Percentiles rank a stretch among this genome's conserved stretches.
phyloP scores from a whole-genome alignment of 1,140 invertebrate species.

The Phocides pigmalion region DNA sequence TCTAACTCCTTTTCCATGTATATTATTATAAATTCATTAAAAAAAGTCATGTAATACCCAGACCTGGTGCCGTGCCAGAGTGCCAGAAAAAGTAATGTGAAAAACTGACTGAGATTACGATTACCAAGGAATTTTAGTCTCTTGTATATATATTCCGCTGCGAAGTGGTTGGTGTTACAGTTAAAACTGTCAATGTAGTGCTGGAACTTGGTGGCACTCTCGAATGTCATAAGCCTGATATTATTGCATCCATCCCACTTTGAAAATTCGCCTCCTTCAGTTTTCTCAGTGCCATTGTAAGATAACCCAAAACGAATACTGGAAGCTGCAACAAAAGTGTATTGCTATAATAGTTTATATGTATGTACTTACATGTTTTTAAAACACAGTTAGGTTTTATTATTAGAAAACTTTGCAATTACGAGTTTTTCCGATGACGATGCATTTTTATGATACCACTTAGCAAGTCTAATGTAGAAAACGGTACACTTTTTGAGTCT shows the following conservation, averaged over 20 bases:
- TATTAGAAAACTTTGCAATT: too few relatives aligned
- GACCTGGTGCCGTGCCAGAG: slow-evolving; percentile 96
- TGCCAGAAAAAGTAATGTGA: slow-evolving; percentile 93
- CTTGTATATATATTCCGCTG: slow-evolving; percentile 96
- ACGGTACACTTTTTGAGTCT: too few relatives aligned
- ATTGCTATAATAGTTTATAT: not conserved
- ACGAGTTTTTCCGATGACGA: too few relatives aligned
- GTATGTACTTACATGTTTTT: too few relatives aligned
- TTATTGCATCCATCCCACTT: slow-evolving; percentile 95
- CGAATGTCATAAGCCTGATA: slow-evolving; percentile 90
- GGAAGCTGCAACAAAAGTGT: slow-evolving; percentile 72
- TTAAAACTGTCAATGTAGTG: slow-evolving; percentile 96
- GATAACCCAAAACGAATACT: slow-evolving; percentile 89
- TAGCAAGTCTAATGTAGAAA: too few relatives aligned
- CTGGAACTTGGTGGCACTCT: slow-evolving; percentile 91
- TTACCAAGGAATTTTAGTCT: slow-evolving; percentile 95
- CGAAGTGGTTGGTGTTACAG: slow-evolving; percentile 97
- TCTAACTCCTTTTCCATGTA: slow-evolving; percentile 91
- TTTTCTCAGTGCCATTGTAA: slow-evolving; percentile 89
- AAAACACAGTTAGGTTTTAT: too few relatives aligned
- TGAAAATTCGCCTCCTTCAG: slow-evolving; percentile 71
- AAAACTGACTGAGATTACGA: slow-evolving; percentile 91
- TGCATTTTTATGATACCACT: too few relatives aligned
- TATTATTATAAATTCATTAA: slow-evolving; percentile 95
- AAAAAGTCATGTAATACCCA: slow-evolving; percentile 96